Conservation (phyloP, 2,888 invertebrate genomes). For the Troglohyphantes excavatus region DNA sequence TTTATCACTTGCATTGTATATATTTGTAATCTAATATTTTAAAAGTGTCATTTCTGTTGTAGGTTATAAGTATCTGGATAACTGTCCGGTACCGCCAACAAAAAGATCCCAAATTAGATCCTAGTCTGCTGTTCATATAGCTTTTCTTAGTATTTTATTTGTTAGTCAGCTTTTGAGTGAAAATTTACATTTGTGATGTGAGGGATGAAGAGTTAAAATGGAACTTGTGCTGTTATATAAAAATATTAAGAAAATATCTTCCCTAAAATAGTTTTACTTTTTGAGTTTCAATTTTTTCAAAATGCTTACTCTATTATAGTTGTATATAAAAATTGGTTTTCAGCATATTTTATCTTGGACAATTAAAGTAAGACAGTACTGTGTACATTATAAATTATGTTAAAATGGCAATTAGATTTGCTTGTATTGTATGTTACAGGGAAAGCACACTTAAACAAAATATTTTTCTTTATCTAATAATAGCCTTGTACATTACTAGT, state of each 20-base stretch:
- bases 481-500: conserved; percentile 24
- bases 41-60: conserved; percentile 8
- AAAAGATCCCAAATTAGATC: conserved; percentile 76
- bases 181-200: conserved; percentile 39
- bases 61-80: conserved; percentile 78
- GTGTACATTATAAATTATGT: too few species aligned
- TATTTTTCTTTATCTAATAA: not conserved
- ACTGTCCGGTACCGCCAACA: conserved; percentile 75
- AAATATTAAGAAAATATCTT: too few species aligned
- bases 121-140: conserved; percentile 76
- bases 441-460: not conserved
- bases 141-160: conserved; percentile 6
- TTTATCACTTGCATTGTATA: not conserved
- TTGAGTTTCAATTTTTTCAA: too few species aligned
- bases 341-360: too few species aligned
- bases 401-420: not conserved
- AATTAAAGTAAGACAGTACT: too few species aligned
- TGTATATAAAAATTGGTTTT: too few species aligned
- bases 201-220: not conserved
- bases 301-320: too few species aligned
- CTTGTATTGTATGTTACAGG: not conserved
- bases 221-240: not conserved
- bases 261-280: too few species aligned
- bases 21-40: not conserved
- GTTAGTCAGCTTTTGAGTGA: too few species aligned